Evolutionary conservation across 1,140 invertebrate genomes (phyloP).

Genomic region (Monomorium pharaonis): DNA sequence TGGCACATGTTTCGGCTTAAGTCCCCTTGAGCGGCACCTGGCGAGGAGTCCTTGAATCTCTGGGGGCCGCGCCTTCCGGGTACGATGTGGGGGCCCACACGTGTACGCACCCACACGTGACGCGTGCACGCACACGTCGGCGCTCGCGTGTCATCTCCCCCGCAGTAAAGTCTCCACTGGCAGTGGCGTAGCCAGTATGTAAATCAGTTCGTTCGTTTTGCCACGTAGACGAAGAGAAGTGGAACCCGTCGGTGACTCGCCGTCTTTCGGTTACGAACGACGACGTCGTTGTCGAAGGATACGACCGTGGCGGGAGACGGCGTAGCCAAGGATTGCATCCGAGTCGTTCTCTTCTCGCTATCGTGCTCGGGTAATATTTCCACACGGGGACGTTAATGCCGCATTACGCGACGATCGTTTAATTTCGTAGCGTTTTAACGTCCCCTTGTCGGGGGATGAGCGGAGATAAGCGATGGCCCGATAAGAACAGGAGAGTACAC

Average conservation of each 20-base stretch:
- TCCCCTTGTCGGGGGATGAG: neutral
- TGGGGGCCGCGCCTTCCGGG: conserved; percentile 81
- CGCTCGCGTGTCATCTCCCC: conserved; percentile 73
- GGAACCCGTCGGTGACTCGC: conserved; percentile 46
- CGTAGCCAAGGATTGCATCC: neutral
- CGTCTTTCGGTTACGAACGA: conserved; percentile 58
- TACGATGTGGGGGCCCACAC: conserved; percentile 70
- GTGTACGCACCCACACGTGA: conserved; percentile 68
- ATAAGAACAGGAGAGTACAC: neutral
- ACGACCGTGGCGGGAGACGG: conserved; percentile 19
- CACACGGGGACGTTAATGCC: neutral
- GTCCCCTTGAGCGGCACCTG: conserved; percentile 81
- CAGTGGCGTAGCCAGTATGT: conserved; percentile 82
- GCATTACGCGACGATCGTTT: conserved; percentile 23
- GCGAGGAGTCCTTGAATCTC: conserved; percentile 80
- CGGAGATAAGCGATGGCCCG: neutral
- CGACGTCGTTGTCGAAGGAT: conserved; percentile 23
- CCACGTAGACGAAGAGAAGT: conserved; percentile 54
- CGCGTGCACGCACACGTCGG: conserved; percentile 35
- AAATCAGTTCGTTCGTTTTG: conserved; percentile 77
- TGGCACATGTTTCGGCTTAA: conserved; percentile 77
- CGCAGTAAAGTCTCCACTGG: conserved; percentile 72
- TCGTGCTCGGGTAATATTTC: conserved; percentile 25
- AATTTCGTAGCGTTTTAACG: conserved; percentile 17
- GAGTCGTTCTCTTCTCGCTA: neutral